Conservation (phyloP, 2,888 invertebrate species). For the Hartigia nigra region DNA sequence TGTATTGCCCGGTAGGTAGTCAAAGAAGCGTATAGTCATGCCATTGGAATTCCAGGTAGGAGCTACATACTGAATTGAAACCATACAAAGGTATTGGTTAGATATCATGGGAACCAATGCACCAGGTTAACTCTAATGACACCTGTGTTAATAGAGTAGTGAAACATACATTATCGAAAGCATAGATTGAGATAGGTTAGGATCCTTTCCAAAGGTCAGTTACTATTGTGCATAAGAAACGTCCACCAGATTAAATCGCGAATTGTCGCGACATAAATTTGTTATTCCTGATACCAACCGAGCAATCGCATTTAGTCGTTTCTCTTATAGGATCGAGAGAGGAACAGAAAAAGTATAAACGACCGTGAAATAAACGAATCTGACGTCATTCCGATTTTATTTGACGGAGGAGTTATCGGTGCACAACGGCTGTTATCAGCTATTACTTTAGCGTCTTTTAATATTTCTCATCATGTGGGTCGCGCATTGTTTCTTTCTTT, state of each 20-base stretch:
- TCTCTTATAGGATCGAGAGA: neutral
- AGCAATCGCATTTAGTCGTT: neutral
- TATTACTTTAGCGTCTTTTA: slow-evolving; percentile 37
- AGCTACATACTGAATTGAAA: neutral
- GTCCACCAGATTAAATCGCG: neutral
- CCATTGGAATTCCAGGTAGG: neutral
- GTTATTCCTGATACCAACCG: neutral
- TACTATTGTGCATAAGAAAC: neutral
- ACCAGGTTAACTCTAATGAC: neutral
- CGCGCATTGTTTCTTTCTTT: slow-evolving; percentile 10
- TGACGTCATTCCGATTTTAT: neutral
- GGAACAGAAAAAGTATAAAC: slow-evolving; percentile 46
- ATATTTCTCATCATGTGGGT: slow-evolving; percentile 27
- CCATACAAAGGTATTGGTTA: neutral
- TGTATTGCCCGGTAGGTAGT: neutral
- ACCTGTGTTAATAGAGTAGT: neutral
- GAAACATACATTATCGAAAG: neutral
- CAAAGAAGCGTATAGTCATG: neutral
- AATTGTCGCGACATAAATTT: neutral
- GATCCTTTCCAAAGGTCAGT: neutral
- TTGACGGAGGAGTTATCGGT: slow-evolving; percentile 32
- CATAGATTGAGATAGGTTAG: neutral
- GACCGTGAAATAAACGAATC: slow-evolving; percentile 42
- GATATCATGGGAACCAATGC: neutral
- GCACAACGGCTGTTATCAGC: slow-evolving; percentile 42